A percentile compares a stretch with the other conserved stretches of the same genome.
Conservation (phyloP, 2,797 vertebrate genomes). For the Clarias platycephalus region DNA sequence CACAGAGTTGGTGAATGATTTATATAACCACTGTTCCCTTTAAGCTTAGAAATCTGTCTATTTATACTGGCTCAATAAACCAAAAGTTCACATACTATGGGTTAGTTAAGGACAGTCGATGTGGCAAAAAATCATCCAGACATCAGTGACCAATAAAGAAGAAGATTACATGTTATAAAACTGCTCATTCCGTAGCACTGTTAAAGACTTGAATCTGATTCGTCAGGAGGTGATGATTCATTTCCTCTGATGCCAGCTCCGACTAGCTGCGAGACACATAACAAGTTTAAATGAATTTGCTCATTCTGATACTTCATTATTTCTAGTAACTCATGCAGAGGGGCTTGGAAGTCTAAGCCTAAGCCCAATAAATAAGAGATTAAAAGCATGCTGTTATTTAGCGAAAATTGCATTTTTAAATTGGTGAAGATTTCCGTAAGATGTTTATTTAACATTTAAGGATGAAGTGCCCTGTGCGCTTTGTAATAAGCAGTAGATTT, state of each 20-base stretch:
- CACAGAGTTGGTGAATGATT: constrained; percentile 6
- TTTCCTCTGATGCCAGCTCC: too few relatives aligned
- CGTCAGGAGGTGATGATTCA: background rate
- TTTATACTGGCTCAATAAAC: background rate
- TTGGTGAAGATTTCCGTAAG: background rate
- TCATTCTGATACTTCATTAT: background rate
- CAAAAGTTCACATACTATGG: background rate
- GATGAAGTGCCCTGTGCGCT: background rate
- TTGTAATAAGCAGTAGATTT: background rate
- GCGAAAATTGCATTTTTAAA: too few relatives aligned
- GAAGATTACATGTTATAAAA: background rate
- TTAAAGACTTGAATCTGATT: background rate
- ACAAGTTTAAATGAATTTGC: background rate
- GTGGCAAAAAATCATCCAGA: background rate
- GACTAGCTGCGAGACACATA: background rate
- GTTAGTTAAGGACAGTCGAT: background rate
- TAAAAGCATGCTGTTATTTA: background rate
- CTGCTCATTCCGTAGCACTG: background rate
- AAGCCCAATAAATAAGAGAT: background rate
- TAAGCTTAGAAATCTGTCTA: background rate
- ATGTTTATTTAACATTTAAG: background rate
- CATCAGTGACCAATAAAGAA: background rate
- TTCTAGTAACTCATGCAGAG: background rate
- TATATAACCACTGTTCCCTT: background rate
- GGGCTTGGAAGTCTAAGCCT: background rate